Evolutionary conservation across 2,888 invertebrate species (phyloP).

Genomic region (Odiellus spinosus): DNA sequence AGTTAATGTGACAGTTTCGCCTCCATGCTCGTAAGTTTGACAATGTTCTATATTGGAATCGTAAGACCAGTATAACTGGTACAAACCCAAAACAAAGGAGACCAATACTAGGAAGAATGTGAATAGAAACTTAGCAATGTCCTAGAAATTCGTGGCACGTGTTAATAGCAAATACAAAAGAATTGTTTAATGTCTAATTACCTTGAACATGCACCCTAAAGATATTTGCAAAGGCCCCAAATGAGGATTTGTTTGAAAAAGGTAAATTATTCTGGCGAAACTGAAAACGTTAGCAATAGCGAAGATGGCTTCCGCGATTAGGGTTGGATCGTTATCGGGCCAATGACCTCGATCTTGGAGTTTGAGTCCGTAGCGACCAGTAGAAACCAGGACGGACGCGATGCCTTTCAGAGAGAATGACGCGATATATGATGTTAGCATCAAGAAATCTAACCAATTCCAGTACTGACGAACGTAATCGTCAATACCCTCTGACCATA

Average conservation of each 20-base stretch:
- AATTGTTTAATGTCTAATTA: too few relatives aligned
- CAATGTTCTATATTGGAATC: constrained; percentile 30
- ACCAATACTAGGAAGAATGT: constrained; percentile 36
- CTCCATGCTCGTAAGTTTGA: constrained; percentile 22
- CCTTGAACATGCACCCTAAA: constrained; percentile 40
- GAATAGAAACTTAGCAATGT: constrained; percentile 38
- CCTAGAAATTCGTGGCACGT: too few relatives aligned
- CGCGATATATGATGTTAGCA: constrained; percentile 39
- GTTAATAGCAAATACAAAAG: too few relatives aligned
- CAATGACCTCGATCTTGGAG: constrained; percentile 32
- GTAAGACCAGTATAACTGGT: constrained; percentile 48
- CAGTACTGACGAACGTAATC: constrained; percentile 40
- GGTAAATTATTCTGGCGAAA: constrained; percentile 39
- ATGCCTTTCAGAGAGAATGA: constrained; percentile 36
- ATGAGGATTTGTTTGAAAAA: constrained; percentile 40
- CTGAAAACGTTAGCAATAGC: constrained; percentile 41
- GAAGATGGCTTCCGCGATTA: constrained; percentile 39
- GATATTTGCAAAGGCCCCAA: constrained; percentile 39
- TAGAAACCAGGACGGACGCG: constrained; percentile 27
- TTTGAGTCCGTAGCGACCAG: constrained; percentile 27
- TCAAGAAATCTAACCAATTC: constrained; percentile 42
- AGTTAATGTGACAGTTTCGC: constrained; percentile 20
- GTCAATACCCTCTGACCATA: constrained; percentile 37
- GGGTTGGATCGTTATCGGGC: constrained; percentile 37
- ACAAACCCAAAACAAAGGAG: constrained; percentile 42